Conservation (phyloP, 2,888 invertebrate genomes). For the Graphium colonna region DNA sequence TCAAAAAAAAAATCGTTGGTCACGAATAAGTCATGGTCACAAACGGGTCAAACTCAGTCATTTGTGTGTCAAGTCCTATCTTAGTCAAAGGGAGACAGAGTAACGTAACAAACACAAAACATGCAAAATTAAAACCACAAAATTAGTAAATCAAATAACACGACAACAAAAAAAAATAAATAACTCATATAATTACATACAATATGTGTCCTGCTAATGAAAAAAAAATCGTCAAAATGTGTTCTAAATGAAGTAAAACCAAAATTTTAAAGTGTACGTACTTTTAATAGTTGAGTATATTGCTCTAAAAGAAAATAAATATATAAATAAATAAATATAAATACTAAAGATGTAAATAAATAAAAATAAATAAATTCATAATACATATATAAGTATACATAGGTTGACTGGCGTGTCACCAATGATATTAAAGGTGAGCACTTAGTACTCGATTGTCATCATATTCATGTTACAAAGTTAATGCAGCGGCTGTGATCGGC, state of each 20-base stretch:
- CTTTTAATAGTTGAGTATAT: conserved; percentile 29
- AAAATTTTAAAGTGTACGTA: conserved; percentile 30
- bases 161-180: neutral
- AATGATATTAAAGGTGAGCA: too few species aligned
- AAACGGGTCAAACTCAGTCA: too few species aligned
- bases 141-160: conserved; percentile 21
- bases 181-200: neutral
- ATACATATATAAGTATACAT: conserved; percentile 21
- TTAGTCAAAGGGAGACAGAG: conserved; percentile 34
- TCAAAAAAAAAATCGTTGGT: too few species aligned
- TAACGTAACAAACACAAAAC: conserved; percentile 31
- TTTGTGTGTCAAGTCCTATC: conserved; percentile 9
- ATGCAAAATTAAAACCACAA: conserved; percentile 11
- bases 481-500: too few species aligned
- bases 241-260: neutral
- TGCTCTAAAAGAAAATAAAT: conserved; percentile 32
- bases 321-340: conserved; percentile 19
- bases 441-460: too few species aligned
- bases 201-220: neutral
- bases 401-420: too few species aligned
- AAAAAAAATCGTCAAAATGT: neutral
- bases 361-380: too few species aligned
- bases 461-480: too few species aligned
- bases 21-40: too few species aligned
- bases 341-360: conserved; percentile 17